Base-by-base conservation (phyloP, 2,888 invertebrate species). In the Ormyrus nitidulus region DNA sequence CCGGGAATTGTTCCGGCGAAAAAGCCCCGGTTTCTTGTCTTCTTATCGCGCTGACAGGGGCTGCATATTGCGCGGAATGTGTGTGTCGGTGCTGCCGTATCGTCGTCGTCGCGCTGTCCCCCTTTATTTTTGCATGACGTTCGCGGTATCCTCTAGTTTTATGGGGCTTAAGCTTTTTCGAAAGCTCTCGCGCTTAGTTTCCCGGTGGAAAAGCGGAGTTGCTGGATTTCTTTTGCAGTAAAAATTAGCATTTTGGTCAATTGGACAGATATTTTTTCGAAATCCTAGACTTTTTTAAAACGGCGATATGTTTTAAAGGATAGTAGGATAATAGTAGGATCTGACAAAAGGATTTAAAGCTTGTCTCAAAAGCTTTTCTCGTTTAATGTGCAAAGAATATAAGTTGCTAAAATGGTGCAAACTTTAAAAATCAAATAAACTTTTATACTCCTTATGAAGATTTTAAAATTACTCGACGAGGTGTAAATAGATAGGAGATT, bases 1-100 rank as follows among this genome's bases (percentile, higher is more conserved):
- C 66, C 66, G 71, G 77, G 53, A 72, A 78, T 72, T 72, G 71
- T 71, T 78, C 72, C 61, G 34, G 53, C 70, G 53, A 19, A 64
- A 66, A 58, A 0, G 19, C 58, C 19, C 19, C 10, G 44, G 49
- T 51, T 5, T 34, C 19, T 53, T 62, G 6, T 62, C 48, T 34
- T 34, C 34, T 34, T 34, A 34, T 34, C 34, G 34, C 34, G 34
- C 34, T 3, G 34, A 34, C 34, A 34, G 34, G 58, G 44, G 5
- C 59, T 75, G 10, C 34, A 6, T 51, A n/a, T 13, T 2, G 34
- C 48, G 56, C 9, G 54, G 65, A 65, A 74, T 34, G 54, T 13
- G 48, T 19, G 48, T 19, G 70, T 46, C 61, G 49, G n/a, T 5
- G 51, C 34, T 34, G 56, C 13, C 3, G 49, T 75, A 58, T 19